These are phyloP conservation scores for Sciaenops ocellatus DNA, from an alignment of 2,797 vertebrate species.

Conservation along the genomic window DNA sequence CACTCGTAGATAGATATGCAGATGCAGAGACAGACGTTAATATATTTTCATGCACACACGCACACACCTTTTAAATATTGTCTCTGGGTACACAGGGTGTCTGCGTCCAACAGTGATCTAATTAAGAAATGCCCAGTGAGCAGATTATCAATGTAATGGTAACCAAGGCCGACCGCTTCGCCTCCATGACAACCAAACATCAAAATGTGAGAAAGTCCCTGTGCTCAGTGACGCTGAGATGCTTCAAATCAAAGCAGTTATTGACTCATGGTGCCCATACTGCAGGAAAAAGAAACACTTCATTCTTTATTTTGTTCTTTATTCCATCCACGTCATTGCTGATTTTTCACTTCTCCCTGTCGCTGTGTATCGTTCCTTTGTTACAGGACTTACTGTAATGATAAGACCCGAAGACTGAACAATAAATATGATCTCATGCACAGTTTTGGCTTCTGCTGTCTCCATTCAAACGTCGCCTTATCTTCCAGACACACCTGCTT, in stretches of 20 bases:
- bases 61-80: conserved; percentile 34
- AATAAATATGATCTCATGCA: conserved; percentile 47
- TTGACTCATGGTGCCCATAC: conserved; percentile 7
- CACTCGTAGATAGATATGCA: conserved; percentile 14
- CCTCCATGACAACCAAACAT: conserved; percentile 62
- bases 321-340: conserved; percentile 11
- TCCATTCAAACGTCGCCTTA: conserved; percentile 59
- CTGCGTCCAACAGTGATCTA: conserved; percentile 56
- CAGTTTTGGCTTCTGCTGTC: conserved; percentile 50
- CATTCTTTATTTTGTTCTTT: neutral
- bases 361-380: conserved; percentile 43
- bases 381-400: conserved; percentile 52
- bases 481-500: conserved; percentile 63
- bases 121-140: conserved; percentile 65
- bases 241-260: conserved; percentile 27
- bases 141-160: conserved; percentile 59
- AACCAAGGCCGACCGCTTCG: conserved; percentile 55
- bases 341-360: conserved; percentile 11
- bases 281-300: neutral
- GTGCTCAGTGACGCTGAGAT: conserved; percentile 25
- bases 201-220: conserved; percentile 29
- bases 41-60: conserved; percentile 7
- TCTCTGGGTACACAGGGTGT: conserved; percentile 47
- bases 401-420: conserved; percentile 43
- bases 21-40: conserved; percentile 22